These are phyloP conservation scores for Ciconia maguari DNA, from an alignment of 2,113 vertebrate species.

Conservation along the genomic window DNA sequence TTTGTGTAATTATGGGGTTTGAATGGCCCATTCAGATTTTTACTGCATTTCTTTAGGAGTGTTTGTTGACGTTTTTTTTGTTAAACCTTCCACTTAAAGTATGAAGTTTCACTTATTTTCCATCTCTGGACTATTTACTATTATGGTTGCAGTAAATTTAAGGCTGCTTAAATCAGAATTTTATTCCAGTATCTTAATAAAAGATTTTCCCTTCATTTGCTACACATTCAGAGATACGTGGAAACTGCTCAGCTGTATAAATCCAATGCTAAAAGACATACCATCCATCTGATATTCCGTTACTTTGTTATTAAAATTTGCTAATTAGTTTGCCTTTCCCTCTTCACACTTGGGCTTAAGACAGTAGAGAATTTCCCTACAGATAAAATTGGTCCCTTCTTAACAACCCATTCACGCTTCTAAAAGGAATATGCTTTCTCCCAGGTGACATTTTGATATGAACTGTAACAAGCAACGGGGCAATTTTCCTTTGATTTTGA, in stretches of 20 bases:
- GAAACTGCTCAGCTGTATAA: not conserved
- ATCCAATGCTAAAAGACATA: not conserved
- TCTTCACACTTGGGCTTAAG: conserved; percentile 3
- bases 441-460: not conserved
- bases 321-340: conserved; percentile 43
- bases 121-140: not conserved
- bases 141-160: not conserved
- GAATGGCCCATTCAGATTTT: not conserved
- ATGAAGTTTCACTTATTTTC: not conserved
- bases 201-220: not conserved
- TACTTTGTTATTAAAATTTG: conserved; percentile 45
- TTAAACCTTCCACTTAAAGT: not conserved
- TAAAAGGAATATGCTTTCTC: not conserved
- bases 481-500: conserved; percentile 36
- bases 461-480: conserved; percentile 1
- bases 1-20: not conserved
- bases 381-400: not conserved
- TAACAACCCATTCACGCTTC: not conserved
- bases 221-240: not conserved
- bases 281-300: not conserved
- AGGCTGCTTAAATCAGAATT: not conserved
- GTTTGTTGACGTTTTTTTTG: not conserved
- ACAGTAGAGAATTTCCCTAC: not conserved
- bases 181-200: not conserved
- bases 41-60: not conserved